These are phyloP conservation scores for Myiagra hebetior DNA, from an alignment of 2,113 vertebrate species.

Conservation along the genomic window DNA sequence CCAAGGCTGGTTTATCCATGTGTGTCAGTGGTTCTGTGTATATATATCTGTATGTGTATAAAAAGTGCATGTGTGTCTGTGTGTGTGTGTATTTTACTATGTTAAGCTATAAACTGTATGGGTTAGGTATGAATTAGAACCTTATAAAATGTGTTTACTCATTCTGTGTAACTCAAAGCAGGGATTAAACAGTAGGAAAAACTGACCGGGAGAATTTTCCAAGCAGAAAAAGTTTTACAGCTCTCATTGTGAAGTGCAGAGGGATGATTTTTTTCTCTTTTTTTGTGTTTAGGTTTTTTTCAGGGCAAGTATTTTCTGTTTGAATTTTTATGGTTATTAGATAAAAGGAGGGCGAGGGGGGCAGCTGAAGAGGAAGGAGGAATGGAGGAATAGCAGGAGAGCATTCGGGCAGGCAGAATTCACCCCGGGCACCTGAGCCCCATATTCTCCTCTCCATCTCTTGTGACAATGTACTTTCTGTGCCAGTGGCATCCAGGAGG, in stretches of 20 bases:
- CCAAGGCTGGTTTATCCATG: neutral
- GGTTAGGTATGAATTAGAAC: conserved; percentile 71
- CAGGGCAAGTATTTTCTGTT: conserved; percentile 15
- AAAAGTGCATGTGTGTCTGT: neutral
- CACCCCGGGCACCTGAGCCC: neutral
- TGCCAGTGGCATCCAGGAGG: neutral
- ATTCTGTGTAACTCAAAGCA: conserved; percentile 68
- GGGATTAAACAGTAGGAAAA: conserved; percentile 79
- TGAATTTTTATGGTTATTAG: neutral
- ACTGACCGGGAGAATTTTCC: conserved; percentile 70
- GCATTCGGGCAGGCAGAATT: neutral
- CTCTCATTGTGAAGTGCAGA: conserved; percentile 66
- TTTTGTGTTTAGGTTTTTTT: neutral
- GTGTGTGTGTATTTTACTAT: conserved; percentile 54
- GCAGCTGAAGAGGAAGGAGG: neutral
- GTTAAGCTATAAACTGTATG: conserved; percentile 61
- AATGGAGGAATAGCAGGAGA: neutral
- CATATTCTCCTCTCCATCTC: neutral
- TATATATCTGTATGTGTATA: neutral
- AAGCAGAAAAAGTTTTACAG: conserved; percentile 67
- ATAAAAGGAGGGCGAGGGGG: neutral
- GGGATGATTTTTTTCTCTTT: neutral
- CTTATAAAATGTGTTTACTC: conserved; percentile 76
- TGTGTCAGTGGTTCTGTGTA: neutral
- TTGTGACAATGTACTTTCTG: neutral